phyloP scores from a whole-genome alignment of 2,888 invertebrate genomes.

The Diaphora mendica region DNA sequence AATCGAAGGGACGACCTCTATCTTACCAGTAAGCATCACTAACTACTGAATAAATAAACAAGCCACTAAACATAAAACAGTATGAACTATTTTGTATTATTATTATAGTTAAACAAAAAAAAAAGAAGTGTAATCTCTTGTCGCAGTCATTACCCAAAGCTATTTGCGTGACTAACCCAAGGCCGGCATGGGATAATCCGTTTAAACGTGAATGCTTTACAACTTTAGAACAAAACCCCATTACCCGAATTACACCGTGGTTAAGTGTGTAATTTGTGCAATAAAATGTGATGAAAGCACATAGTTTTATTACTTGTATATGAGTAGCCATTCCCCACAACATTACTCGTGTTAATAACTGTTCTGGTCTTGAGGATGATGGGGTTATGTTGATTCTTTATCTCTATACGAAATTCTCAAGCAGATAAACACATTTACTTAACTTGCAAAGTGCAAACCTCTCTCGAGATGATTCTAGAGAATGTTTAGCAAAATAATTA shows the following conservation, averaged over 20 bases:
- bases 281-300: neutral
- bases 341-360: neutral
- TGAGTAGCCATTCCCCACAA: neutral
- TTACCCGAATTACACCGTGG: constrained; percentile 6
- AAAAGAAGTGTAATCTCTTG: neutral
- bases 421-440: too few species aligned
- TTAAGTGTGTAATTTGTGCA: constrained; percentile 5
- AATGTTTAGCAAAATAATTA: too few species aligned
- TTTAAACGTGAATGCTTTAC: constrained; percentile 17
- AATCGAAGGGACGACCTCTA: neutral
- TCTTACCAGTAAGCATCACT: neutral
- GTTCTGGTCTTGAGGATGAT: neutral
- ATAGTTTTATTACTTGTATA: neutral
- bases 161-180: constrained; percentile 10
- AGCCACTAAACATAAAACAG: neutral
- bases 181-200: constrained; percentile 14
- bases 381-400: neutral
- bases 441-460: too few species aligned
- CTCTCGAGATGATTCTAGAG: too few species aligned
- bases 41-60: neutral
- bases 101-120: neutral
- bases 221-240: constrained; percentile 10
- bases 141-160: neutral
- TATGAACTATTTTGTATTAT: neutral
- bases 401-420: neutral